Evolutionary conservation across 2,888 invertebrate species (phyloP).

Genomic region (Erebia ligea): DNA sequence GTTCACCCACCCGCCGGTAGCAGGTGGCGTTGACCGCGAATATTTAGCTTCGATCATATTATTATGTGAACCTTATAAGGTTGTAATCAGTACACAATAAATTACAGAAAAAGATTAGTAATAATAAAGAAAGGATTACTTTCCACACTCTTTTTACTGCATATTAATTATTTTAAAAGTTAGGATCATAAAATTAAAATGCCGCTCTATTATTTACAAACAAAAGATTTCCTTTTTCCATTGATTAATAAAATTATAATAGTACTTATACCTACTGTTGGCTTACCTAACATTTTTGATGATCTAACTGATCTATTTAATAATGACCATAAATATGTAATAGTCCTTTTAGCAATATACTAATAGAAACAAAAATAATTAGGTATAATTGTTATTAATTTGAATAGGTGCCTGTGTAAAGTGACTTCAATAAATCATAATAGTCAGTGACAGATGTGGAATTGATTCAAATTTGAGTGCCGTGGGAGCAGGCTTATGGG

Average conservation of each 20-base stretch:
- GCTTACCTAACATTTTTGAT: no score
- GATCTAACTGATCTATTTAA: no score
- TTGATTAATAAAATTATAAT: no score
- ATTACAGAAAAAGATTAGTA: neutral
- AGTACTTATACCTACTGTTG: no score
- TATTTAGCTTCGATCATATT: slow-evolving; percentile 36
- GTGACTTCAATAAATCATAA: slow-evolving; percentile 27
- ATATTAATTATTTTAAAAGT: neutral
- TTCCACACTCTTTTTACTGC: neutral
- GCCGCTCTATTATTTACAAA: neutral
- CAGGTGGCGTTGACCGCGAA: slow-evolving; percentile 43
- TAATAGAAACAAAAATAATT: neutral
- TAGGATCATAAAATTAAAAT: neutral
- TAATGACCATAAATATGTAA: no score
- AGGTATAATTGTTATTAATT: neutral
- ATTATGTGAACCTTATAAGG: slow-evolving; percentile 52
- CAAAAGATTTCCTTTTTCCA: neutral
- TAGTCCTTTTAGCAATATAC: neutral
- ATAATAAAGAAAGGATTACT: neutral
- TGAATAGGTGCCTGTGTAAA: slow-evolving; percentile 17
- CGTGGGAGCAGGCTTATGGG: slow-evolving; percentile 83
- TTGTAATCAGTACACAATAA: neutral
- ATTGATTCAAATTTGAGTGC: slow-evolving; percentile 45
- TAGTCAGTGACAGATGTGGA: slow-evolving; percentile 40
- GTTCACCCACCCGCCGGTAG: slow-evolving; percentile 37